phyloP scores from a whole-genome alignment of 2,113 vertebrate species.

The Nannobrachium achirus region DNA sequence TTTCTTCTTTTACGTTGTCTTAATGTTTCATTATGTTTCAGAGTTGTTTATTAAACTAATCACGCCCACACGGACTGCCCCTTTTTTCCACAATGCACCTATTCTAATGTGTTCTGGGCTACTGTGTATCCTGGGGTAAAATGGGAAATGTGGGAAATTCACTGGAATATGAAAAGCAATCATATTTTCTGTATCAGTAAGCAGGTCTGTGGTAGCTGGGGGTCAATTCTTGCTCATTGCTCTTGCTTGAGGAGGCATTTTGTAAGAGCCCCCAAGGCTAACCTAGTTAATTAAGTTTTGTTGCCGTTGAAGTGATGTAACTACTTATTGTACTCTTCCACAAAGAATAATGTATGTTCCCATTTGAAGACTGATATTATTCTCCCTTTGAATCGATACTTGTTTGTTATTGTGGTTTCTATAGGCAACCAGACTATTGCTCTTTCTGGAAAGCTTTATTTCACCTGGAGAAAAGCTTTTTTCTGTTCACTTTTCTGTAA shows the following conservation, averaged over 20 bases:
- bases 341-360: slow-evolving; percentile 50
- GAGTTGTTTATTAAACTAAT: slow-evolving; percentile 75
- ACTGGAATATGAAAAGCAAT: slow-evolving; percentile 81
- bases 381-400: neutral
- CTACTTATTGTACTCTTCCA: slow-evolving; percentile 60
- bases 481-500: too few relatives aligned
- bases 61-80: slow-evolving; percentile 62
- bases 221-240: slow-evolving; percentile 75
- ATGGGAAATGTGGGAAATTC: slow-evolving; percentile 74
- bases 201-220: slow-evolving; percentile 79
- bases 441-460: too few relatives aligned
- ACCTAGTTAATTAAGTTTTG: slow-evolving; percentile 82
- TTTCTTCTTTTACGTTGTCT: slow-evolving; percentile 62
- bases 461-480: too few relatives aligned
- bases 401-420: too few relatives aligned
- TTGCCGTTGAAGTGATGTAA: slow-evolving; percentile 59
- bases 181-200: slow-evolving; percentile 85
- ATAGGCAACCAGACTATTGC: too few relatives aligned
- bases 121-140: slow-evolving; percentile 75
- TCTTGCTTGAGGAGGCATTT: slow-evolving; percentile 79
- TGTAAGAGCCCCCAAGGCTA: slow-evolving; percentile 72
- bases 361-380: slow-evolving; percentile 41
- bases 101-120: slow-evolving; percentile 72
- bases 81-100: slow-evolving; percentile 51
- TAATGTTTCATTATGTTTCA: slow-evolving; percentile 70